Evolutionary conservation across 1,140 invertebrate species (phyloP), one percentile per base, ranked within the genome.

Genomic region (Lethrus apterus): DNA sequence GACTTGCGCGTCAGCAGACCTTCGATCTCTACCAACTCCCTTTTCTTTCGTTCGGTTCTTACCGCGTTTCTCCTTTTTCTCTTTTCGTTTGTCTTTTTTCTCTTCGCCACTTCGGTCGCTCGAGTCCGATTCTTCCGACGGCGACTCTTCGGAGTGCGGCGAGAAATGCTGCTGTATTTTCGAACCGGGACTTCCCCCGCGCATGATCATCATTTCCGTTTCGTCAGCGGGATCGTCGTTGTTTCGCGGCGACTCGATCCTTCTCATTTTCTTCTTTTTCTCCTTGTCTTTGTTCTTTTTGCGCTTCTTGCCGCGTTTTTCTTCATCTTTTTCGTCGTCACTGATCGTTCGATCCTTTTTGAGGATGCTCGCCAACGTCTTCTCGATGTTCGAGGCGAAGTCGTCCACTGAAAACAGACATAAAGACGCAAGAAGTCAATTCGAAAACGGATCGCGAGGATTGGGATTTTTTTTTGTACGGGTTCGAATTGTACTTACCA

Each of bases 171-270:
- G 62, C 35, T 59, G 63, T 52, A 58, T 69, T 18, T 67, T 68
- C 13, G n/a, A 7, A 19, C 76, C 71, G 5, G 78, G 78, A 36
- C 77, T 79, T 21, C 81, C 84, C 35, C 85, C 84, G 29, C 85
- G 71, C 4, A 87, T 74, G 63, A 83, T 86, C 57, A 88, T 68
- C 78, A 85, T 81, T 60, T 87, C 84, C 54, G 79, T 81, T 57
- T 89, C 84, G 61, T 84, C 81, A 36, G 83, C 75, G n/a, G n/a
- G n/a, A 50, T 80, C 78, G 38, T 74, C 40, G 23, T 21, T 42
- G 24, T 42, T 29, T 11, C 19, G 35, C 7, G 35, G 24, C 7
- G 24, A 38, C 13, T 38, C 35, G 35, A 21, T 11, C 14, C 24
- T 38, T 26, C 13, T 9, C 24, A 17, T 42, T 29, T 29, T 67